A percentile compares a stretch with the other conserved stretches of the same genome.
These are phyloP conservation scores for Goniozus legneri DNA, from an alignment of 1,140 invertebrate species.

Conservation along the genomic window DNA sequence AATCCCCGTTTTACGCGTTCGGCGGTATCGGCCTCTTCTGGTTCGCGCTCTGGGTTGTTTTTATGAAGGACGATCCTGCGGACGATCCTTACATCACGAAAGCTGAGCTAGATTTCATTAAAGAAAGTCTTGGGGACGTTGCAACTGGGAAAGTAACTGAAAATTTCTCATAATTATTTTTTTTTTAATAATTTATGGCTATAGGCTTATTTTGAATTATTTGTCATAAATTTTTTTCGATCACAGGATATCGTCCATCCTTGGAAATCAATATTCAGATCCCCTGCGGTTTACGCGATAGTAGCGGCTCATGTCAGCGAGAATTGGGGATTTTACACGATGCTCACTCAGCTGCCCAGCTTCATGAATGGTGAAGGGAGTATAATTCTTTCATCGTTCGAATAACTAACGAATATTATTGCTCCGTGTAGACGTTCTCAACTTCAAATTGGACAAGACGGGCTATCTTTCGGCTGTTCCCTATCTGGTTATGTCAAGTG, in stretches of 20 bases:
- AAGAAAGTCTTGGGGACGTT: slow-evolving; percentile 38
- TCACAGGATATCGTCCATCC: slow-evolving; percentile 64
- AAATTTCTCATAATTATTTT: slow-evolving; percentile 33
- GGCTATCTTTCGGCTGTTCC: slow-evolving; percentile 81
- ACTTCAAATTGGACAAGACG: slow-evolving; percentile 70
- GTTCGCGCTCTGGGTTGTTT: slow-evolving; percentile 66
- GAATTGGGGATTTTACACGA: slow-evolving; percentile 96
- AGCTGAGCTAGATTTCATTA: slow-evolving; percentile 76
- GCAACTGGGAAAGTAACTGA: slow-evolving; percentile 50
- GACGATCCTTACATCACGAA: slow-evolving; percentile 71
- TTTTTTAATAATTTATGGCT: too few species aligned
- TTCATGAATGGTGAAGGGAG: slow-evolving; percentile 74
- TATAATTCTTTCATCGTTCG: neutral
- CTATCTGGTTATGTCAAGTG: slow-evolving; percentile 80
- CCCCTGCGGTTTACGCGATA: slow-evolving; percentile 86
- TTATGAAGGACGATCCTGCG: slow-evolving; percentile 74
- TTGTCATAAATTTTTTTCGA: too few species aligned
- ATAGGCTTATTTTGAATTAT: slow-evolving; percentile 15
- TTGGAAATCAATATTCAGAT: slow-evolving; percentile 78
- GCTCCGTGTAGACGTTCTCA: slow-evolving; percentile 68
- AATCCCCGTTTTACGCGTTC: slow-evolving; percentile 85
- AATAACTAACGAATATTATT: slow-evolving; percentile 13
- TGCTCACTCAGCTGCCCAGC: slow-evolving; percentile 84
- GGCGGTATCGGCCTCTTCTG: slow-evolving; percentile 71
- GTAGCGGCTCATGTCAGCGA: slow-evolving; percentile 88